phyloP scores from a whole-genome alignment of 2,113 vertebrate species.

The Plecotus auritus region DNA sequence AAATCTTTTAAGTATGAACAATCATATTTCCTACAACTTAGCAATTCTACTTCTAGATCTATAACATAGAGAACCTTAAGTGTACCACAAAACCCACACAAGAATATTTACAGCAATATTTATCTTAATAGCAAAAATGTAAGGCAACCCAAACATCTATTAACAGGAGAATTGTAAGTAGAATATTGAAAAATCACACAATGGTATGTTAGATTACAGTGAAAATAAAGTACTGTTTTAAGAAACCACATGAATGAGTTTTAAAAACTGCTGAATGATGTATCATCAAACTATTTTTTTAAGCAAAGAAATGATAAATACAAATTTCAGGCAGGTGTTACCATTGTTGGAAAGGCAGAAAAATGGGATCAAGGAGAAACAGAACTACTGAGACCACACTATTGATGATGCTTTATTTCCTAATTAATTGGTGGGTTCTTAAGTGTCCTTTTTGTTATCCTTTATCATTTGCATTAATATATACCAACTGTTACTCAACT shows the following conservation, averaged over 20 bases:
- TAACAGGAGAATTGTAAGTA: background rate
- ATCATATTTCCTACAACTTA: background rate
- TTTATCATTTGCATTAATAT: background rate
- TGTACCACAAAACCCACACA: background rate
- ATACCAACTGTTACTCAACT: background rate
- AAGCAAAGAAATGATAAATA: background rate
- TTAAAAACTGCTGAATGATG: background rate
- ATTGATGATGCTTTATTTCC: background rate
- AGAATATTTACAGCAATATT: background rate
- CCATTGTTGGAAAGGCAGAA: background rate
- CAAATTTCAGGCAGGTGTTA: background rate
- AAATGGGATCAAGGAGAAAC: background rate
- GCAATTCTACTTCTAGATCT: background rate
- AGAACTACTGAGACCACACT: background rate
- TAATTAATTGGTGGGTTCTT: background rate
- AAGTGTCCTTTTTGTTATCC: background rate
- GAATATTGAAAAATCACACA: background rate
- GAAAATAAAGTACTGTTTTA: background rate
- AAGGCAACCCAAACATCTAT: background rate
- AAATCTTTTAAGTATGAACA: background rate
- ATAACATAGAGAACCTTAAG: background rate
- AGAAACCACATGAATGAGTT: background rate
- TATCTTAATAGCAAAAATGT: background rate
- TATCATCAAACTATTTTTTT: background rate
- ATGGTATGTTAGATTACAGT: background rate